A percentile compares a stretch with the other conserved stretches of the same genome.
Conservation (phyloP, 2,113 vertebrate species). For the Ammospiza nelsoni region DNA sequence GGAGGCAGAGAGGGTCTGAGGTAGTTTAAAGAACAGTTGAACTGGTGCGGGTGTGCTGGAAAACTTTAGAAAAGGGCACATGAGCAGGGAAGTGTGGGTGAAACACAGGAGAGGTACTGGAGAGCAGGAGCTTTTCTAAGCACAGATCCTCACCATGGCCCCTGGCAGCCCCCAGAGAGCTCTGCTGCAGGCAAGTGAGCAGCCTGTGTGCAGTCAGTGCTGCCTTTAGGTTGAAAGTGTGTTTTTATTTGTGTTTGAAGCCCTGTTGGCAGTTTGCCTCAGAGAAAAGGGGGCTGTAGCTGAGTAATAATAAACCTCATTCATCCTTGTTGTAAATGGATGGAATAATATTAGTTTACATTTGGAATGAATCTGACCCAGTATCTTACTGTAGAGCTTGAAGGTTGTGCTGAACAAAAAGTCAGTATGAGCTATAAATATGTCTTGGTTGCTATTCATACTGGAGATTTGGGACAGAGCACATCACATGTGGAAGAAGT, state of each 20-base stretch:
- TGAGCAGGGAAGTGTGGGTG: background rate
- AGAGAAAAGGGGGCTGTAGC: background rate
- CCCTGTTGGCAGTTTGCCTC: background rate
- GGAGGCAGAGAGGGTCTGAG: background rate
- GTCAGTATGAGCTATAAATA: constrained; percentile 53
- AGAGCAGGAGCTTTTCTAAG: background rate
- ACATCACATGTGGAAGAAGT: background rate
- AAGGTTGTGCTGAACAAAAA: constrained; percentile 19
- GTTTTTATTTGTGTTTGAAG: constrained; percentile 10
- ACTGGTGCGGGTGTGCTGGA: background rate
- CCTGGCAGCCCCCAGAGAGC: background rate
- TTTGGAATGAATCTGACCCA: constrained; percentile 2
- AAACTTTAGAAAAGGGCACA: background rate
- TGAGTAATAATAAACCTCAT: constrained; percentile 29
- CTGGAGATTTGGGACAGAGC: constrained; percentile 15
- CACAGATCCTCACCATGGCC: background rate
- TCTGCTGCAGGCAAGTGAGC: background rate
- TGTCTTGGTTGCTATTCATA: background rate
- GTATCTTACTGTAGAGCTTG: constrained; percentile 8
- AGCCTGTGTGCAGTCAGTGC: background rate
- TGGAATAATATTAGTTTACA: background rate
- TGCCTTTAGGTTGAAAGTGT: background rate
- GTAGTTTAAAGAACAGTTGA: background rate
- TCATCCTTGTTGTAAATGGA: constrained; percentile 17
- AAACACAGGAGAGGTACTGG: background rate